These are phyloP conservation scores for Manacus vitellinus DNA, from an alignment of 2,113 vertebrate genomes.

Conservation along the genomic window DNA sequence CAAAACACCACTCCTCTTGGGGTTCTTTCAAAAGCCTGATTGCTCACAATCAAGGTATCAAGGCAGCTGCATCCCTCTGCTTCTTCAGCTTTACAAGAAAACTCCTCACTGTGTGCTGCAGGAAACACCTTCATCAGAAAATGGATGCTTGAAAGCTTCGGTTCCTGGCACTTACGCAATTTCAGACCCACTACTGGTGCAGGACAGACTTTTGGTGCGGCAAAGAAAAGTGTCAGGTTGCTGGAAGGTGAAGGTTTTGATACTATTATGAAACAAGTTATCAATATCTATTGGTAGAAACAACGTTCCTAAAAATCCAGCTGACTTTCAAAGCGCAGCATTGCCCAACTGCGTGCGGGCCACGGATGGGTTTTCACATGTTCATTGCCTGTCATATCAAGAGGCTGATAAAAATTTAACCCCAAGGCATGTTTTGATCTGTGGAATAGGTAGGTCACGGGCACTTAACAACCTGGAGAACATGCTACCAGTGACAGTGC, in stretches of 20 bases:
- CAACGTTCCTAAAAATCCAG: background rate
- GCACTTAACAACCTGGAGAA: background rate
- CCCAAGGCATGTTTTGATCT: background rate
- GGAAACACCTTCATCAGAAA: background rate
- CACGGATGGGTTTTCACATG: background rate
- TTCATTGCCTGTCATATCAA: background rate
- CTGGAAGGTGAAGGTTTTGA: background rate
- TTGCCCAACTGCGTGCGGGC: fast-evolving
- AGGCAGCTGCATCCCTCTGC: background rate
- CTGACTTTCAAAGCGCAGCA: background rate
- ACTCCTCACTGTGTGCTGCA: background rate
- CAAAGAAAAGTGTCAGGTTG: background rate
- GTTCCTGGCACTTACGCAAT: background rate
- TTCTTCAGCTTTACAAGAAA: background rate
- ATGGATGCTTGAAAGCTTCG: background rate
- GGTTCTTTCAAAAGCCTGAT: background rate
- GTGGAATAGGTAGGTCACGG: background rate
- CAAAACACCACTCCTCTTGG: background rate
- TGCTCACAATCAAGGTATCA: background rate
- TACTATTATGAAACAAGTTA: background rate
- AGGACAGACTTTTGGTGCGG: background rate
- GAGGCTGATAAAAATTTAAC: background rate
- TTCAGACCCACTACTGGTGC: background rate
- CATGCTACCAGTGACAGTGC: background rate
- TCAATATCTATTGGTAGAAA: background rate